Conservation (phyloP, 2,888 invertebrate species). For the Aphodius sticticus region DNA sequence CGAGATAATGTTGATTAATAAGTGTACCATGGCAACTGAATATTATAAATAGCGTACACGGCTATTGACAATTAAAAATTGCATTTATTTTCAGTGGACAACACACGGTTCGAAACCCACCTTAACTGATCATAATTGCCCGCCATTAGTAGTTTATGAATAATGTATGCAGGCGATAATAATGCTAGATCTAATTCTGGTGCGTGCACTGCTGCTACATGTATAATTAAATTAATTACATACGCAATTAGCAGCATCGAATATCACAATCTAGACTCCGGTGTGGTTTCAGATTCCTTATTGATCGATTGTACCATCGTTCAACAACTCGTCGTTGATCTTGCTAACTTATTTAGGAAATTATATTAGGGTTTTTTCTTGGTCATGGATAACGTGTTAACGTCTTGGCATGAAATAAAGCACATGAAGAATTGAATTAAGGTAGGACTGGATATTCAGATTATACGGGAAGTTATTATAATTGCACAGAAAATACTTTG, state of each 20-base stretch:
- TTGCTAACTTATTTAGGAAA: too few relatives aligned
- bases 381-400: too few relatives aligned
- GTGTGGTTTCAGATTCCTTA: not conserved
- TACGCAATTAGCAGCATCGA: not conserved
- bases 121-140: not conserved
- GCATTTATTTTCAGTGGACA: not conserved
- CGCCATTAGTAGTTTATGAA: not conserved
- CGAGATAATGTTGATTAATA: not conserved
- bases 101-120: not conserved
- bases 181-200: not conserved
- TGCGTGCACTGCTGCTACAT: not conserved
- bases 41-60: constrained; percentile 4
- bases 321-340: not conserved
- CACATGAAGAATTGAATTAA: too few relatives aligned
- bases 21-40: not conserved
- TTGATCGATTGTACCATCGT: not conserved
- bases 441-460: too few relatives aligned
- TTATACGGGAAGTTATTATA: too few relatives aligned
- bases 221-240: not conserved
- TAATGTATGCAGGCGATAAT: not conserved
- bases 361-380: too few relatives aligned
- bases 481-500: too few relatives aligned
- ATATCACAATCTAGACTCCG: not conserved
- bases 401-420: too few relatives aligned
- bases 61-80: not conserved